Conservation (phyloP, 1,140 invertebrate species). For the Ectropis grisescens region DNA sequence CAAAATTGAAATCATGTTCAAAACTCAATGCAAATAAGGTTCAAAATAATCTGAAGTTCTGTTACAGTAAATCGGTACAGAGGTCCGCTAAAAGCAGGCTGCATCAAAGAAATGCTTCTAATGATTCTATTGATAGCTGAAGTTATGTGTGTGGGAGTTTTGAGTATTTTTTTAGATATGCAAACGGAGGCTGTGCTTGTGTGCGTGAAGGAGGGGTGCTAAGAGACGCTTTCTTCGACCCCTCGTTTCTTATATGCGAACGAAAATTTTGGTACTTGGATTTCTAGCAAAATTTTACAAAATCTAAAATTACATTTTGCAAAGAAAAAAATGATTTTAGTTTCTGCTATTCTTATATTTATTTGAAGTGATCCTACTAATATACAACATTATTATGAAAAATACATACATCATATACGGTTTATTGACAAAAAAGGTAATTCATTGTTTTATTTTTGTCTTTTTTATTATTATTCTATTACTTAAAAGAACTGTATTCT, state of each 20-base stretch:
- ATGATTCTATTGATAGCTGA: slow-evolving; percentile 64
- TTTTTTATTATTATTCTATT: no score
- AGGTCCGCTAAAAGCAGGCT: slow-evolving; percentile 50
- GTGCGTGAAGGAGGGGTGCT: slow-evolving; percentile 57
- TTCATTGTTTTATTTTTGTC: no score
- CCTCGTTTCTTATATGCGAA: slow-evolving; percentile 51
- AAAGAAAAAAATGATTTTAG: no score
- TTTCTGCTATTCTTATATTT: no score
- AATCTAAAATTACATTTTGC: no score
- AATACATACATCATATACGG: no score
- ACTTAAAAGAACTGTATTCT: no score
- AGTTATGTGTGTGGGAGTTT: slow-evolving; percentile 42
- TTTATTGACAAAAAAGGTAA: no score
- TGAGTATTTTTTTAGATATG: slow-evolving; percentile 53
- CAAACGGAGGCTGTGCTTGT: slow-evolving; percentile 27
- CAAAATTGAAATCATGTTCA: no score
- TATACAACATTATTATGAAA: no score
- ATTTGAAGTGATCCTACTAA: no score
- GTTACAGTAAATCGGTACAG: slow-evolving; percentile 15
- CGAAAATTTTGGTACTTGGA: background rate
- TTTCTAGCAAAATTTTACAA: slow-evolving; percentile 1
- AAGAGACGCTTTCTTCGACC: slow-evolving; percentile 63
- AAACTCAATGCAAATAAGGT: slow-evolving; percentile 12
- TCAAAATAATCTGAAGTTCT: slow-evolving; percentile 17
- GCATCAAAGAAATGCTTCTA: slow-evolving; percentile 66